Evolutionary conservation across 2,888 invertebrate species (phyloP), one percentile per base, ranked within the genome.

Genomic region (Plemyria rubiginata): DNA sequence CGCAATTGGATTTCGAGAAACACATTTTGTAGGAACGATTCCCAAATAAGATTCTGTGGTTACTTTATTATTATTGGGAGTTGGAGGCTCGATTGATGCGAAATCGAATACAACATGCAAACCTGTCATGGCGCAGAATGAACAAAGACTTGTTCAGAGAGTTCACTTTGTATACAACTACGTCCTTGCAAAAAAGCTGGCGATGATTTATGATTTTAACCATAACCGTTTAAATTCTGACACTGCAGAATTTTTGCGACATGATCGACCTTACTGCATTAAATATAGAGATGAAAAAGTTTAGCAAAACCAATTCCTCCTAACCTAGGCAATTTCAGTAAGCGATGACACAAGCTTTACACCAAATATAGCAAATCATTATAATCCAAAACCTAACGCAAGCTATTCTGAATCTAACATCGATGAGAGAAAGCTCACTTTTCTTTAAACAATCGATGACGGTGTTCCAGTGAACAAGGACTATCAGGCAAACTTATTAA

Each of bases 51-150:
- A 82, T 84, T 74, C 67, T 65, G 70, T 60, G 74, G 67, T 79
- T 77, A 77, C 78, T 85, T 85, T 86, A 85, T 85, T 84, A 84
- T 86, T 82, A 86, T 86, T 84, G 81, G 79, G 69, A 72, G 76
- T 78, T 71, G 74, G 74, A 76, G 78, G 63, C 61, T 77, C 80
- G 85, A 86, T 82, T 84, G 85, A 85, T 84, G 80, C 75, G 53
- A 66, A 71, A 75, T 76, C 76, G 72, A 73, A 60, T 71, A 72
- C 77, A 71, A 79, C 82, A 80, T 84, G 82, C 81, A 76, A 81
- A 77, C 72, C 67, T 11, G 45, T 64, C 51, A 55, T 55, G 65
- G 54, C 67, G 67, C 59, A 50, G 53, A 54, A 49, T 29, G 29
- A 52, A 64, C 59, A 59, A 59, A 22, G 70, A 65, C 67, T 57